These are phyloP conservation scores for Oreonectes daqikongensis DNA, from an alignment of 2,797 vertebrate species.

Conservation along the genomic window DNA sequence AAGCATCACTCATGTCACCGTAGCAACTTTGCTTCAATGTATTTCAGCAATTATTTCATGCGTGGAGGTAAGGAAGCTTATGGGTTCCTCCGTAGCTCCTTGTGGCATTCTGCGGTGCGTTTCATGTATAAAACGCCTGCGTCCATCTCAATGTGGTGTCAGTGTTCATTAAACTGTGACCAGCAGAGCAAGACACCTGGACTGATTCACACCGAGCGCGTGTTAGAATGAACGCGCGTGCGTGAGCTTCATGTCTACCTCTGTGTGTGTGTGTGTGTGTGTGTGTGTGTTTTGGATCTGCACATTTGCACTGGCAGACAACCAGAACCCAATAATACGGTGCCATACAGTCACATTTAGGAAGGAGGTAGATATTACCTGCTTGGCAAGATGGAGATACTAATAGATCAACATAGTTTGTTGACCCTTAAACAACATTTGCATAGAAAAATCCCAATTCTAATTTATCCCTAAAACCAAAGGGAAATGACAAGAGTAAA, in stretches of 20 bases:
- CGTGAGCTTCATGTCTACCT: slow-evolving; percentile 9
- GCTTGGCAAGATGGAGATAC: too few species aligned
- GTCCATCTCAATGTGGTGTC: slow-evolving; percentile 54
- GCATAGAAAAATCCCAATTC: too few species aligned
- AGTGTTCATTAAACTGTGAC: slow-evolving; percentile 60
- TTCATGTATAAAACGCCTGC: slow-evolving; percentile 34
- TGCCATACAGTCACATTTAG: slow-evolving; percentile 63
- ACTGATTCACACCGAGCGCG: slow-evolving; percentile 43
- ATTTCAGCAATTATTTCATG: neutral
- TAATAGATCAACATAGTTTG: too few species aligned
- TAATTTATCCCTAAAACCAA: too few species aligned
- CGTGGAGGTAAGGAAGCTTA: neutral
- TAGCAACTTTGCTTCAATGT: slow-evolving; percentile 10
- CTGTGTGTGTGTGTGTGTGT: slow-evolving; percentile 2
- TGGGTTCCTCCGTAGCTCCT: slow-evolving; percentile 3
- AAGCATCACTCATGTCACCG: slow-evolving; percentile 12
- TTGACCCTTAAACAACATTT: too few species aligned
- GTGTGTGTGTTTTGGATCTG: neutral
- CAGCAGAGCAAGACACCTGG: slow-evolving; percentile 55
- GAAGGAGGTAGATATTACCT: neutral
- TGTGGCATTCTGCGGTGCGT: neutral
- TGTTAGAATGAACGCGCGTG: slow-evolving; percentile 35
- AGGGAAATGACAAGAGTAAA: too few species aligned
- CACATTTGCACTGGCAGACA: slow-evolving; percentile 50
- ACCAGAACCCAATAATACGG: slow-evolving; percentile 57